These are phyloP conservation scores for Leptocoma aspasia DNA, from an alignment of 2,113 vertebrate species.

Conservation along the genomic window DNA sequence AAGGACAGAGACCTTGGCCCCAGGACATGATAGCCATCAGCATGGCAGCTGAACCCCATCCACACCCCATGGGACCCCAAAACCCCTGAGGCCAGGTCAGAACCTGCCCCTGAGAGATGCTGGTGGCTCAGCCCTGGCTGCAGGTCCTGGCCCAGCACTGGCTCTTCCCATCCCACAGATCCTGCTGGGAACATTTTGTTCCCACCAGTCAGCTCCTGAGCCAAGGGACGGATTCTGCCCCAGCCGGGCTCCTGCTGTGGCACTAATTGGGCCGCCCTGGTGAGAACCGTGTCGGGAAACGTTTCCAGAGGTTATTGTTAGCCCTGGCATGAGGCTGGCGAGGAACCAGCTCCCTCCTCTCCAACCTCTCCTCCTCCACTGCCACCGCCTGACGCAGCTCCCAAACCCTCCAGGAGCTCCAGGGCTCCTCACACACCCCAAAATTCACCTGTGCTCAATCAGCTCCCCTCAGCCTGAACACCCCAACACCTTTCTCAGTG, in stretches of 20 bases:
- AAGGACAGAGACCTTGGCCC: not conserved
- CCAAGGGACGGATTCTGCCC: constrained; percentile 37
- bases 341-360: constrained; percentile 48
- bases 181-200: constrained; percentile 45
- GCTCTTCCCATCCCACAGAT: not conserved
- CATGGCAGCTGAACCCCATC: not conserved
- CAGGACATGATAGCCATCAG: fast-evolving
- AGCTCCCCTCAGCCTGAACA: not conserved
- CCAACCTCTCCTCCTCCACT: not conserved
- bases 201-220: not conserved
- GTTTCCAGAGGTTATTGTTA: constrained; percentile 46
- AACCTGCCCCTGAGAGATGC: not conserved
- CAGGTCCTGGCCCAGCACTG: not conserved
- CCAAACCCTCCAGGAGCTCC: not conserved
- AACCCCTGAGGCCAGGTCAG: fast-evolving
- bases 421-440: not conserved
- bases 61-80: not conserved
- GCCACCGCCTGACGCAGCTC: fast-evolving
- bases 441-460: not conserved
- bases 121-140: not conserved
- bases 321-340: constrained; percentile 56
- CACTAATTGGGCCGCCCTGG: constrained; percentile 54
- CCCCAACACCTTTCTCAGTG: fast-evolving
- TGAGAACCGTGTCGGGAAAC: not conserved
- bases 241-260: constrained; percentile 53